These are phyloP conservation scores for Odontophorus gujanensis DNA, from an alignment of 2,113 vertebrate genomes.

Conservation along the genomic window DNA sequence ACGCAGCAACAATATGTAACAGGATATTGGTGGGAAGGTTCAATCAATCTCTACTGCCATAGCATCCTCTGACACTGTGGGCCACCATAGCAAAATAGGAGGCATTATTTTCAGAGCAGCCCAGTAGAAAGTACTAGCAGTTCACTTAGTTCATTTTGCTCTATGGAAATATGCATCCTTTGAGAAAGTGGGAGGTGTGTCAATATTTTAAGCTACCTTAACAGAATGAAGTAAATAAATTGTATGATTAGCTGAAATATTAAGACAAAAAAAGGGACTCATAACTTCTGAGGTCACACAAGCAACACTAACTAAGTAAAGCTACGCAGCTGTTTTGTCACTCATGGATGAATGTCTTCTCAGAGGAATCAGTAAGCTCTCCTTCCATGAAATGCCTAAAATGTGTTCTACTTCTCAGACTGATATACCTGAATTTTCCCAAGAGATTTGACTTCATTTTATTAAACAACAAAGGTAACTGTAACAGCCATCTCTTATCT, in stretches of 20 bases:
- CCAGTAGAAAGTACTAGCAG: not conserved
- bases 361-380: not conserved
- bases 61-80: too few species aligned
- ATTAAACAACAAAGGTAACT: not conserved
- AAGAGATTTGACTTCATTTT: not conserved
- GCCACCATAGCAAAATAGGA: too few species aligned
- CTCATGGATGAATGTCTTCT: not conserved
- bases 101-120: too few species aligned
- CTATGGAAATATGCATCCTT: not conserved
- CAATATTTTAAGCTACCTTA: too few species aligned
- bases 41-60: too few species aligned
- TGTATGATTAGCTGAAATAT: accelerated
- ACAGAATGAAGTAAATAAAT: accelerated
- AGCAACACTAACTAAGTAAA: not conserved
- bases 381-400: not conserved
- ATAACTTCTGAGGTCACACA: accelerated
- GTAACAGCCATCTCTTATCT: not conserved
- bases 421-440: not conserved
- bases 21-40: too few species aligned
- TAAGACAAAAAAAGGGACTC: accelerated
- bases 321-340: not conserved
- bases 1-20: too few species aligned
- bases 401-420: too few species aligned
- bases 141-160: not conserved
- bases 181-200: accelerated